These are phyloP conservation scores for Callyntrura sp. DNA, from an alignment of 2,888 invertebrate species.

Conservation along the genomic window DNA sequence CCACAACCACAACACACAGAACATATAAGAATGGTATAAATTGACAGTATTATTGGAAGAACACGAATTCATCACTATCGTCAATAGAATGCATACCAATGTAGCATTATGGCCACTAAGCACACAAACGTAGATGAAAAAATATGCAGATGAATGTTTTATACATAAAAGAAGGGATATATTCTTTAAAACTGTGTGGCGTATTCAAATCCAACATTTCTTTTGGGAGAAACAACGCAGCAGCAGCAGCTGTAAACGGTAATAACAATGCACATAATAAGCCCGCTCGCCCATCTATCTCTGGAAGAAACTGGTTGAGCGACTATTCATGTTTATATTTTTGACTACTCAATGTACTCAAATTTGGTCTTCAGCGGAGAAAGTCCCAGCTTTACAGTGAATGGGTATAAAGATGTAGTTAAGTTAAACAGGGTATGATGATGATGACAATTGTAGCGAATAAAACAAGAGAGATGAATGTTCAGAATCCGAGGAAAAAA, in stretches of 20 bases:
- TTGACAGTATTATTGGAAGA: too few species aligned
- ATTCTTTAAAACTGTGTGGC: not conserved
- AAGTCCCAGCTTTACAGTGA: slow-evolving; percentile 26
- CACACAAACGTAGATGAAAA: too few species aligned
- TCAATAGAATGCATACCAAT: too few species aligned
- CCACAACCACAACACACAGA: too few species aligned
- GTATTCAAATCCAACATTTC: slow-evolving; percentile 30
- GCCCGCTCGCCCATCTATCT: slow-evolving; percentile 12
- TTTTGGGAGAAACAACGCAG: slow-evolving; percentile 48
- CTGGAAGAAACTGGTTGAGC: slow-evolving; percentile 31
- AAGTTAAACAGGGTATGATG: slow-evolving; percentile 67
- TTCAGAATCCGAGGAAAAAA: slow-evolving; percentile 17
- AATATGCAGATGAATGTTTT: slow-evolving; percentile 2
- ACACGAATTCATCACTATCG: too few species aligned
- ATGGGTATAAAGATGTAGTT: slow-evolving; percentile 26
- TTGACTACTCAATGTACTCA: slow-evolving; percentile 31
- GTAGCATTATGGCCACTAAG: too few species aligned
- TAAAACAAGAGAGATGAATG: slow-evolving; percentile 64
- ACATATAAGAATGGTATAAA: too few species aligned
- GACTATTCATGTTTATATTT: not conserved
- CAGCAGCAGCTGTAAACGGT: slow-evolving; percentile 13
- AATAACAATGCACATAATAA: slow-evolving; percentile 10
- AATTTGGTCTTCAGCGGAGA: slow-evolving; percentile 41
- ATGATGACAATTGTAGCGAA: slow-evolving; percentile 71
- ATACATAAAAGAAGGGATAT: not conserved